Evolutionary conservation across 2,888 invertebrate genomes (phyloP), one percentile per base, ranked within the genome.

Genomic region (Embidobia sp.): DNA sequence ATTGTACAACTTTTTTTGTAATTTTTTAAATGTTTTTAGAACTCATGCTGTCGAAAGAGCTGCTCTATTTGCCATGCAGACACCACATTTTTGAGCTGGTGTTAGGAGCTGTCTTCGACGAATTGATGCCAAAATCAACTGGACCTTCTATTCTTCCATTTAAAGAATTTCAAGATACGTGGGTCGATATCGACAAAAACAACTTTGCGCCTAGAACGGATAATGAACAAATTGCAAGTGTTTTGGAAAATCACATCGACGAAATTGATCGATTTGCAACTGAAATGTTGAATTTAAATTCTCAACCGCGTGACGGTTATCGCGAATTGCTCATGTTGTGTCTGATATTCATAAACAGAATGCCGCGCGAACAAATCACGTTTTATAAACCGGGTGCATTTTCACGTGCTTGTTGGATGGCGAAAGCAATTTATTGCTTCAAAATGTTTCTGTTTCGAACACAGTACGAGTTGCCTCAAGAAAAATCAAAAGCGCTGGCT

Each of bases 321-420:
- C 19, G 70, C 55, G 82, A 81, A 53, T 53, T 82, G 26, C 59
- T 83, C 16, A 74, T 77, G 49, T 70, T 83, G 42, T 66, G 61
- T 27, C 37, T 80, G 7, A 81, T 84, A 51, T 84, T 81, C 49
- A 75, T 83, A n/a, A 80, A 80, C 26, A 79, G 59, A 42, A 46
- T 57, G 22, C 73, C 77, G 26, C 46, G 33, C 7, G 59, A 69
- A 37, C 42, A 78, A 42, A 51, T 79, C 2, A 77, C 63, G 42
- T 80, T 82, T 72, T 59, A 70, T 16, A 64, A 74, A 15, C 81
- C 81, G 59, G 84, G 83, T 19, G 80, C 82, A 15, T 57, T 81
- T 49, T 82, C 80, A 18, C 83, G 82, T 55, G 82, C 84, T 53
- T 72, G 81, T 2, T 85, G 83, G 82, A 84, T 84, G 82, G 64